Base-by-base conservation (phyloP, 2,113 vertebrate species). In the Nibea albiflora region DNA sequence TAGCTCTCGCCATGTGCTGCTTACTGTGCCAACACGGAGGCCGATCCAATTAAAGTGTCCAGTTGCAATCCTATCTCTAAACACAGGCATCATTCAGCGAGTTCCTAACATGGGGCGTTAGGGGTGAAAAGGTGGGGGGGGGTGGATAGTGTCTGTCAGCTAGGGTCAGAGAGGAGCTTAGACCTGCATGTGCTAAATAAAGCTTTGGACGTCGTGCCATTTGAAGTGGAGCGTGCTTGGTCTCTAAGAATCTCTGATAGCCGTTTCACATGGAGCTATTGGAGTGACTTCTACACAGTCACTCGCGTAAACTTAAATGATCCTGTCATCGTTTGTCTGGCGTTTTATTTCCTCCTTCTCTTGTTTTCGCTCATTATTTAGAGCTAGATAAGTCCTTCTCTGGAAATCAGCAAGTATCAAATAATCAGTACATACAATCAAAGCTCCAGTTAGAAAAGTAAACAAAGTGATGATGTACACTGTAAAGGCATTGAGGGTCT, bases 111-210 rank as follows among this genome's bases (percentile, higher is more conserved):
- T 83, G 76, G 90, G 64, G 15, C 24, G 85, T 62, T 5, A 3
- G 28, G 26, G 54, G 47, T 31, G 50, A 53, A 57, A 47, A 53
- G 53, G 64, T 1, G 50, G 76, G 20, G 66, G 73, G 15, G 60
- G 31, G 31, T 22, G 31, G 22, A 19, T 78, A 39, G 35, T 39
- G 35, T 39, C 49, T 60, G 53, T 50, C 26, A 26, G 11, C 52
- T 28, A 22, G 62, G 76, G 81, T 86, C 82, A 88, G 44, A 20
- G 60, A 88, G 64, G 66, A 64, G 67, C 66, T 85, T 69, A 52
- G 54, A 79, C 53, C 60, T 54, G 54, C 20, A 19, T 4, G 64
- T 54, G 83, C 93, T 93, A 94, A 91, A 86, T 89, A 88, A 93
- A 92, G 93, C 84, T 76, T 76, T 53, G 73, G 58, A 72, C 46